Evolutionary conservation across 2,888 invertebrate genomes (phyloP), one percentile per base, ranked within the genome.

Genomic region (Drosophila putrida): DNA sequence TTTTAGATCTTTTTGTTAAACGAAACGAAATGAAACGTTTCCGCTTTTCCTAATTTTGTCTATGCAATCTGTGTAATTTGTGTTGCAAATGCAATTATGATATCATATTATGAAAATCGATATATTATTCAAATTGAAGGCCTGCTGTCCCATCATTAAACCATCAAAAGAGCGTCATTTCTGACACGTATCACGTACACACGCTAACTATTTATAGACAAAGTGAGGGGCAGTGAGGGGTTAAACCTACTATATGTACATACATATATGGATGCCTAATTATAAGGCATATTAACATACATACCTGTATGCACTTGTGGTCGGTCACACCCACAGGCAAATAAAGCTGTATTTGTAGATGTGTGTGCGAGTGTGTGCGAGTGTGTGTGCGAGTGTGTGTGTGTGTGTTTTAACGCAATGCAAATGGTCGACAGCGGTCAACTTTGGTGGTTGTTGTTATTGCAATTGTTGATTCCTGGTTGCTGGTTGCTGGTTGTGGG

Each of bases 261-360:
- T 13, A 5, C 6, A 13, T 10, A 5, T 15, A 13, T 36, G 41
- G 58, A 39, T 57, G 44, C 10, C 43, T 41, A 72, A 61, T 73
- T 58, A 39, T 27, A 47, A 46, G 49, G 41, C 35, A 11, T n/a
- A 63, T 67, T 43, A 50, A 71, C 77, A 33, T 67, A 71, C 77
- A 33, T 67, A 75, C 75, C 74, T 78, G 78, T 46, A 11, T 61
- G 59, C 50, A 39, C 4, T 41, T 49, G 50, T 11, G 46, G 20
- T 2, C 20, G n/a, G 47, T 41, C 58, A 62, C 68, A 61, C 68
- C 67, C 58, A 50, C 64, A 43, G 46, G 27, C 55, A 25, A 36
- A 36, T 20, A 25, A 11, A 15, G 15, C 10, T 39, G 35, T n/a
- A 25, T n/a, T 28, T 41, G 27, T 36, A 10, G 20, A 6, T 33